Percentiles rank a stretch among this genome's conserved stretches.
Evolutionary conservation across 2,113 vertebrate genomes (phyloP).

Genomic region (Tricholaema leucomelas): DNA sequence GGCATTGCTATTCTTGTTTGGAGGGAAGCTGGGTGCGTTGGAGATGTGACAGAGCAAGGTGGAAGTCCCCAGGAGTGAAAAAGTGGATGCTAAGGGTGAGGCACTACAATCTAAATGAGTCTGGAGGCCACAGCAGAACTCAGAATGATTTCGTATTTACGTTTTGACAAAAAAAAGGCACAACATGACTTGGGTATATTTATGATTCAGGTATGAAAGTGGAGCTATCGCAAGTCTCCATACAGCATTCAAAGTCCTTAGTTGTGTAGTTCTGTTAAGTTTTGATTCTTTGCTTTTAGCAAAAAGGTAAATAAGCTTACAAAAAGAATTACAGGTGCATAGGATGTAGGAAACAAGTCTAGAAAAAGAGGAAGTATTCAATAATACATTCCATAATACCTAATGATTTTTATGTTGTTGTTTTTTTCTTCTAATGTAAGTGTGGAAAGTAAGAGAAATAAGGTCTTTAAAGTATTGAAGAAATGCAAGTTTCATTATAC

Average conservation of each 20-base stretch:
- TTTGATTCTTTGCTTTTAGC: background rate
- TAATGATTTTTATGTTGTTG: background rate
- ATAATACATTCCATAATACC: background rate
- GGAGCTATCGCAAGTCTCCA: background rate
- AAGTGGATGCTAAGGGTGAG: background rate
- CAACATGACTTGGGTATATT: accelerated
- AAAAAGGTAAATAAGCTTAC: background rate
- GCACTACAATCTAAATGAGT: accelerated
- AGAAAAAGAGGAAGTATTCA: background rate
- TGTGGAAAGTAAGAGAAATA: background rate
- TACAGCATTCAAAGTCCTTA: background rate
- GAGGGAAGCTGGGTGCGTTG: background rate
- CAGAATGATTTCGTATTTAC: accelerated
- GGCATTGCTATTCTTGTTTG: accelerated
- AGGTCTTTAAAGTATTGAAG: background rate
- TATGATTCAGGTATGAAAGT: accelerated
- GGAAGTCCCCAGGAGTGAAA: no score
- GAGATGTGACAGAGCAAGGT: accelerated
- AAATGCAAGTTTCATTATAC: background rate
- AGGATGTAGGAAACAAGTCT: accelerated
- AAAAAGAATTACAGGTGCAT: background rate
- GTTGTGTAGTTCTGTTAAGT: background rate
- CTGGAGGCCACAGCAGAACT: background rate
- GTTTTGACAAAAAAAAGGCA: background rate
- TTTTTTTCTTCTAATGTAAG: background rate